These are phyloP conservation scores for Thysanoteuthis rhombus DNA, from an alignment of 2,888 invertebrate species.

Conservation along the genomic window DNA sequence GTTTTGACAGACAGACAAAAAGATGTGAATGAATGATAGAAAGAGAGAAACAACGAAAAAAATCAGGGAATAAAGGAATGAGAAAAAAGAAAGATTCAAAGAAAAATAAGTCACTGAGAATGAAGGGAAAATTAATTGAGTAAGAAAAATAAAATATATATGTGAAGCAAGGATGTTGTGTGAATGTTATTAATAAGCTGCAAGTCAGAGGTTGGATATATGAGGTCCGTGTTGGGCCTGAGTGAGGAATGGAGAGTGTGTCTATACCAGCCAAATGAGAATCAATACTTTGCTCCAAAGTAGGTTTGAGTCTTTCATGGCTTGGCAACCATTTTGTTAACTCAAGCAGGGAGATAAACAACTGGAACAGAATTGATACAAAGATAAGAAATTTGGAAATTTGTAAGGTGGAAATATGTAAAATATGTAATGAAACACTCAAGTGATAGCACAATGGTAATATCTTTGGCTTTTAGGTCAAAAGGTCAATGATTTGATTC, in stretches of 20 bases:
- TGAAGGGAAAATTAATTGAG: too few species aligned
- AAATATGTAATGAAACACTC: neutral
- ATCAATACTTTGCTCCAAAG: constrained; percentile 12
- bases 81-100: neutral
- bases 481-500: neutral
- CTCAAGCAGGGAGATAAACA: neutral
- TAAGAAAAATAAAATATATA: neutral
- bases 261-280: neutral
- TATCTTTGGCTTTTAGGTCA: neutral
- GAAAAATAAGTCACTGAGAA: neutral
- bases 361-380: neutral
- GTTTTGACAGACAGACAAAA: too few species aligned
- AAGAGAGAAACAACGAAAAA: neutral
- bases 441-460: neutral
- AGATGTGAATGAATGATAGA: neutral
- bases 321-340: neutral
- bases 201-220: neutral
- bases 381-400: neutral
- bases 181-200: neutral
- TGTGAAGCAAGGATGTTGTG: neutral
- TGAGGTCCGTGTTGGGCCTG: neutral
- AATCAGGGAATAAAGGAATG: neutral
- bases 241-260: neutral
- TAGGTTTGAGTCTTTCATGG: neutral
- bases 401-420: neutral